Evolutionary conservation across 2,888 invertebrate genomes (phyloP).

Genomic region (Caenorhabditis sp.): DNA sequence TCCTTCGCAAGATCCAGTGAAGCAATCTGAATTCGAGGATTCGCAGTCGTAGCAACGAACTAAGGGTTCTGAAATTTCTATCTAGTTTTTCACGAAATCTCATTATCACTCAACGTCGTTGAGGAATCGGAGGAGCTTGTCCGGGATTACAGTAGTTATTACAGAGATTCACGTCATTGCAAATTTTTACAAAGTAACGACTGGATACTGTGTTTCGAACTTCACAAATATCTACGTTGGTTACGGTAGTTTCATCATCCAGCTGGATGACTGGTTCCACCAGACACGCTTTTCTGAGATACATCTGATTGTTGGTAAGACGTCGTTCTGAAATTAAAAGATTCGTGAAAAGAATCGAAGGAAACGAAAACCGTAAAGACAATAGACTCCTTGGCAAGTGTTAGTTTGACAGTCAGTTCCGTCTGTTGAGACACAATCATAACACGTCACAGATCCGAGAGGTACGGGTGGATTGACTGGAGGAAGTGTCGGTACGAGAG

Average conservation of each 20-base stretch:
- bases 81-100: not conserved
- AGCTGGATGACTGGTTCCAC: conserved; percentile 51
- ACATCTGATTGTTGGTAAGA: conserved; percentile 61
- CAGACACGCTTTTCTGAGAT: conserved; percentile 62
- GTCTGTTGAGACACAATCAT: conserved; percentile 63
- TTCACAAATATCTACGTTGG: conserved; percentile 66
- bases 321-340: conserved; percentile 54
- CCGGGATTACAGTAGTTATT: conserved; percentile 70
- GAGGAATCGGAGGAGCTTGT: conserved; percentile 62
- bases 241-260: conserved; percentile 66
- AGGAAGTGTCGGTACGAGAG: conserved; percentile 20
- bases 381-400: conserved; percentile 66
- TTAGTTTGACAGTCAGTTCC: conserved; percentile 67
- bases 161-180: conserved; percentile 64
- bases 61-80: conserved; percentile 54
- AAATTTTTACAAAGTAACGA: conserved; percentile 69
- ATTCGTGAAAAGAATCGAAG: not conserved
- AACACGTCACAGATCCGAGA: conserved; percentile 62
- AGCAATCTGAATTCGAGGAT: conserved; percentile 51
- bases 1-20: conserved; percentile 63
- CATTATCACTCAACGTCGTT: conserved; percentile 60
- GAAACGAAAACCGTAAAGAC: conserved; percentile 59
- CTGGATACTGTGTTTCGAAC: conserved; percentile 65
- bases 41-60: conserved; percentile 67
- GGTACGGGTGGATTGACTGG: conserved; percentile 42